A percentile compares a stretch with the other conserved stretches of the same genome.
Evolutionary conservation across 1,140 invertebrate genomes (phyloP).

Genomic region (Drosophila lini): DNA sequence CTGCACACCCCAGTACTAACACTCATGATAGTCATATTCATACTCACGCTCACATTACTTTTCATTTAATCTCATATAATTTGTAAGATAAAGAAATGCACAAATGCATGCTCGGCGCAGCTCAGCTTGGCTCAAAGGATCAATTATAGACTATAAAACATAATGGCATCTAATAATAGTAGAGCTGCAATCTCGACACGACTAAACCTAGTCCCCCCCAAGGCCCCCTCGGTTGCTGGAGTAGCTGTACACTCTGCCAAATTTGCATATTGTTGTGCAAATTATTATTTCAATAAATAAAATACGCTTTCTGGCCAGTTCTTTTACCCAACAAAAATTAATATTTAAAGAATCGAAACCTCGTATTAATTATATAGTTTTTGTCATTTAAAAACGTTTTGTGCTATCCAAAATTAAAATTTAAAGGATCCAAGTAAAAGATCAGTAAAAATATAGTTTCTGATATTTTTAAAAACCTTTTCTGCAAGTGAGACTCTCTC

Average conservation of each 20-base stretch:
- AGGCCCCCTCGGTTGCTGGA: not conserved
- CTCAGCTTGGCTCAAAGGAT: slow-evolving; percentile 72
- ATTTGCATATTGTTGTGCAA: not conserved
- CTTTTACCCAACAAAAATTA: no score
- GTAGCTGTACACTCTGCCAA: slow-evolving; percentile 14
- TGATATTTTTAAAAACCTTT: not conserved
- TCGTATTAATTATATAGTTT: no score
- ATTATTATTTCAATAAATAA: not conserved
- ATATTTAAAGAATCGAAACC: no score
- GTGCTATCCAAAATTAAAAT: not conserved
- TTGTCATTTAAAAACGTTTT: not conserved
- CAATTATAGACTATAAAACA: slow-evolving; percentile 84
- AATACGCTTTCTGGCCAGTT: no score
- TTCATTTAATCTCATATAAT: slow-evolving; percentile 79
- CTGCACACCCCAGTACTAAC: slow-evolving; percentile 20
- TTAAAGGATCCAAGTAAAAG: not conserved
- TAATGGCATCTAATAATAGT: slow-evolving; percentile 84
- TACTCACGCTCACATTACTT: slow-evolving; percentile 66
- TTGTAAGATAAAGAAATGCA: slow-evolving; percentile 81
- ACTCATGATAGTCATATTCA: slow-evolving; percentile 47
- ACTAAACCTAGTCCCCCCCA: slow-evolving; percentile 28
- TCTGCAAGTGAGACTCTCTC: not conserved
- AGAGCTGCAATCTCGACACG: slow-evolving; percentile 74
- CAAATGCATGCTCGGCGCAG: slow-evolving; percentile 47
- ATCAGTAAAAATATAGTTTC: not conserved